Evolutionary conservation across 2,113 vertebrate species (phyloP).

Genomic region (Aegithalos caudatus): DNA sequence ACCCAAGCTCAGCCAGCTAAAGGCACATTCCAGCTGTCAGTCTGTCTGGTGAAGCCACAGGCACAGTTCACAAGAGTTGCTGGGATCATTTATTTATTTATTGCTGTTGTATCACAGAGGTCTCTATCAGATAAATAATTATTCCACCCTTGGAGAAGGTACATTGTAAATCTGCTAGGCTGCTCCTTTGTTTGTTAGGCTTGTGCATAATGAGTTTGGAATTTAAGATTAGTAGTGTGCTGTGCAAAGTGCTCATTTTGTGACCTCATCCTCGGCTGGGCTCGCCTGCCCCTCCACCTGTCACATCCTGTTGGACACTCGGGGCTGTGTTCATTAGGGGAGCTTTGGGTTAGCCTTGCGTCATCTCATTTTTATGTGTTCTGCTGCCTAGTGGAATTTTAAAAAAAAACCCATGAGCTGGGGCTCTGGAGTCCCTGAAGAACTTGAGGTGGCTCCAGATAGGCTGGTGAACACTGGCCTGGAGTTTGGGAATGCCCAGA

Average conservation of each 20-base stretch:
- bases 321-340: conserved; percentile 26
- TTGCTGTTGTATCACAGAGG: neutral
- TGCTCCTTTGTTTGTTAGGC: conserved; percentile 44
- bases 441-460: neutral
- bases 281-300: conserved; percentile 37
- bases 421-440: neutral
- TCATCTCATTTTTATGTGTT: conserved; percentile 14
- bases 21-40: neutral
- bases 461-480: neutral
- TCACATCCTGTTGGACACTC: conserved; percentile 51
- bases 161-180: conserved; percentile 9
- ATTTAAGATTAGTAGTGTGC: conserved; percentile 40
- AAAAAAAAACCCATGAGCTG: neutral
- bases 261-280: conserved; percentile 25
- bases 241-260: conserved; percentile 11
- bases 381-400: conserved; percentile 13
- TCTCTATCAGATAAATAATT: conserved; percentile 40
- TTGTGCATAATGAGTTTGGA: conserved; percentile 51
- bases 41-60: neutral
- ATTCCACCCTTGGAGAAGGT: conserved; percentile 20
- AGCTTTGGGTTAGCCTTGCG: neutral
- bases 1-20: neutral
- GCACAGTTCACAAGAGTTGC: neutral
- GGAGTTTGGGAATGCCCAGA: neutral
- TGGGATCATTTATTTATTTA: conserved; percentile 22